phyloP scores from a whole-genome alignment of 2,797 vertebrate species.

The Enteromius fasciolatus region DNA sequence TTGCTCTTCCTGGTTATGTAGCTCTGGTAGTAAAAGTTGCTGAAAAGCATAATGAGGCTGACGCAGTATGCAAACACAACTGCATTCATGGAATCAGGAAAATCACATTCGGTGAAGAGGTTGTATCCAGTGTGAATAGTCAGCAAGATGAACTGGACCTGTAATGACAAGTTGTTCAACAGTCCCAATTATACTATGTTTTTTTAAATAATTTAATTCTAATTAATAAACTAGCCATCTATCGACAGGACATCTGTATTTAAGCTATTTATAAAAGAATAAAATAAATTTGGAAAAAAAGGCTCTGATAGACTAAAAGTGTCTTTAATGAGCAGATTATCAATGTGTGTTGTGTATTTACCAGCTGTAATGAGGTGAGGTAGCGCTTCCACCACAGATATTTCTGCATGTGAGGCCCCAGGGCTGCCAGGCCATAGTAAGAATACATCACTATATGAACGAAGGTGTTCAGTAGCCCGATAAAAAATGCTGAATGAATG shows the following conservation, averaged over 20 bases:
- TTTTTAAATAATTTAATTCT: neutral
- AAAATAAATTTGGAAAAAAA: neutral
- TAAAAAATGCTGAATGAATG: conserved; percentile 85
- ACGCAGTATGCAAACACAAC: conserved; percentile 75
- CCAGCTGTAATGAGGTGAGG: conserved; percentile 93
- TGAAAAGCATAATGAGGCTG: conserved; percentile 79
- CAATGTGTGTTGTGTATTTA: conserved; percentile 60
- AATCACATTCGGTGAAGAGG: conserved; percentile 77
- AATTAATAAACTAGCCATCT: neutral
- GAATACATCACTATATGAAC: conserved; percentile 96
- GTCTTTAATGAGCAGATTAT: neutral
- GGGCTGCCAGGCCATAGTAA: conserved; percentile 91
- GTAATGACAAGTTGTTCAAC: conserved; percentile 28
- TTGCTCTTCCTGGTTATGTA: conserved; percentile 73
- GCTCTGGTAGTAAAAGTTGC: conserved; percentile 78
- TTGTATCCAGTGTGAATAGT: conserved; percentile 77
- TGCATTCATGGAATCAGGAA: conserved; percentile 75
- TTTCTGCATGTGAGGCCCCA: conserved; percentile 94
- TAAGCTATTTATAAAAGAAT: neutral
- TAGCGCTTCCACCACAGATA: conserved; percentile 98
- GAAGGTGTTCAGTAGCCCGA: conserved; percentile 90
- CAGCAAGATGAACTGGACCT: conserved; percentile 80
- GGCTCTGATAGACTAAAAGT: neutral
- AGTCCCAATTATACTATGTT: neutral
- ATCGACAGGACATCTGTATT: neutral